phyloP scores from a whole-genome alignment of 2,113 vertebrate genomes.

The Scopus umbretta region DNA sequence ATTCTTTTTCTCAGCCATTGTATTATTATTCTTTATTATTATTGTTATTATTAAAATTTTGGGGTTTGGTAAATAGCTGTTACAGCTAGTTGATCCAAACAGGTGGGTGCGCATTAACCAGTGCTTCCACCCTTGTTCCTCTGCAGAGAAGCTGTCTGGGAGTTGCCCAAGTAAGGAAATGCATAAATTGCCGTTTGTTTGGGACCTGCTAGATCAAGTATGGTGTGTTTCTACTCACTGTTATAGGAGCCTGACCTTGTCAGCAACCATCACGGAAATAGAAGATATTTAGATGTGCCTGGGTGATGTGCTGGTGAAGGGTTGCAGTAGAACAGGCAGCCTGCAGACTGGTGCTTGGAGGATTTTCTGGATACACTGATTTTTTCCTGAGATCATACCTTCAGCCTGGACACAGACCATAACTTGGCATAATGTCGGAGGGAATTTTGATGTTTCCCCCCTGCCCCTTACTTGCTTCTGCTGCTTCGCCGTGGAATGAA shows the following conservation, averaged over 20 bases:
- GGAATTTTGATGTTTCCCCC: not conserved
- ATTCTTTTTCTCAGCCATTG: not conserved
- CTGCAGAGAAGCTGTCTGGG: not conserved
- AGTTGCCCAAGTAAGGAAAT: not conserved
- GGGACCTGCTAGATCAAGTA: not conserved
- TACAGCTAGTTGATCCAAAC: not conserved
- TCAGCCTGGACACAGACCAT: not conserved
- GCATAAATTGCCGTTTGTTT: not conserved
- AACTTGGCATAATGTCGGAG: accelerated
- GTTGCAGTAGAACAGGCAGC: not conserved
- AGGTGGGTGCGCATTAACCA: not conserved
- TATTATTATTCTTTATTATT: not conserved
- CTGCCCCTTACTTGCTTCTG: not conserved
- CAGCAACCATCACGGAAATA: not conserved
- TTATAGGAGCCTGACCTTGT: not conserved
- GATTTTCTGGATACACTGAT: not conserved
- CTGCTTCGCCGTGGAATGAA: accelerated
- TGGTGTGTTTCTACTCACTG: not conserved
- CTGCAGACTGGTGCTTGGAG: not conserved
- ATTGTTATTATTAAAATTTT: not conserved
- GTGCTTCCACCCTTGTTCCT: not conserved
- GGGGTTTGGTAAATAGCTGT: not conserved
- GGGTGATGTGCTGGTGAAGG: not conserved
- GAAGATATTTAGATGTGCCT: not conserved
- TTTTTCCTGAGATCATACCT: not conserved